Base-by-base conservation (phyloP, 2,797 vertebrate genomes). In the Urophycis tenuis region DNA sequence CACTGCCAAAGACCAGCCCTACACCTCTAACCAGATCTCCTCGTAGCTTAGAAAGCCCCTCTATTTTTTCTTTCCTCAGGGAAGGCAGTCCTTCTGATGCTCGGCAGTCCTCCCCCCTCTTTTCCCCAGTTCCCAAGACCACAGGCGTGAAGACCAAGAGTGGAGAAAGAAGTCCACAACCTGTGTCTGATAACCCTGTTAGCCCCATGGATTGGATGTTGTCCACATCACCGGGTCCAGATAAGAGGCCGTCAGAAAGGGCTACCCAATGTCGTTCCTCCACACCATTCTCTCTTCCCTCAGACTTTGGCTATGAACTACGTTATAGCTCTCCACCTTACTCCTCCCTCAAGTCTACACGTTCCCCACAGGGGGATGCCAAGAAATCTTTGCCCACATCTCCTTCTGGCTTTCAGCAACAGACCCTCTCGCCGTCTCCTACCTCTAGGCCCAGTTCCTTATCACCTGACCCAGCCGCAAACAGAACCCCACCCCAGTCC, bases 311-410 rank as follows among this genome's bases (percentile, higher is more conserved):
- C 67, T 91, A 90, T 75, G 87, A 87, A 49, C 79, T 85, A 77
- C 89, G 86, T 72, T 89, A 92, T 12, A 92, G 91, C 75, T 86
- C 85, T 35, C 88, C 93, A 36, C 93, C 93, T 33, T 94, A 94
- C 80, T 90, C 91, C 45, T 85, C 85, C 19, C 92, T 94, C 7
- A 90, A 88, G 77, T 92, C 92, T n/a, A 73, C 78, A 74, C 87
- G 91, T 79, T 84, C 84, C 75, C 32, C 85, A 45, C 82, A 86
- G 9, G 87, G 79, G 75, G 91, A 91, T 71, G 64, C 74, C 45
- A 86, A 86, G 34, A 78, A 83, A 1, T 19, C 39, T 33, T 70
- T 64, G 39, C 82, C 77, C 2, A 83, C 30, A 71, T 69, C 84
- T 75, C 49, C 53, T 64, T 49, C 60, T 67, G 60, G 83, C 0